Percentiles rank a stretch among this genome's conserved stretches.
These are phyloP conservation scores for Muntiacus muntjak DNA, from an alignment of 2,113 vertebrate species.

Conservation along the genomic window DNA sequence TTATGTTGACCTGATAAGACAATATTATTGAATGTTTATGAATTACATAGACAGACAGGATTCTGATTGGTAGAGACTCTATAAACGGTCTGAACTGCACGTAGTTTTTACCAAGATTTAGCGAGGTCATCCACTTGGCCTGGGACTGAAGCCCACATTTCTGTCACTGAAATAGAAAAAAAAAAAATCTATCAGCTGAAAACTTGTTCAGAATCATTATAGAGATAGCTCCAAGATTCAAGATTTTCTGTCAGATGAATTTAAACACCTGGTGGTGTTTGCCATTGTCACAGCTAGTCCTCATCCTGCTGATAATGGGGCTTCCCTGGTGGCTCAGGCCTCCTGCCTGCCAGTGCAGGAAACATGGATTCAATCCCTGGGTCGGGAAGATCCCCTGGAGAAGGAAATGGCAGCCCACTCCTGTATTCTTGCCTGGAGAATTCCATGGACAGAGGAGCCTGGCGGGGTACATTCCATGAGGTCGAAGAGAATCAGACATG, in stretches of 20 bases:
- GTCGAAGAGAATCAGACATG: background rate
- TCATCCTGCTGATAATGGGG: background rate
- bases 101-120: background rate
- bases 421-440: background rate
- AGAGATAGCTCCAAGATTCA: background rate
- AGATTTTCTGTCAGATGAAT: background rate
- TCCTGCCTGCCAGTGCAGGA: background rate
- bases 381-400: background rate
- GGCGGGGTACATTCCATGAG: background rate
- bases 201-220: background rate
- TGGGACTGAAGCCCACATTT: background rate
- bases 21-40: background rate
- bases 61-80: background rate
- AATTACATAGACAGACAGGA: background rate
- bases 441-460: background rate
- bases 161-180: background rate
- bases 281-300: background rate
- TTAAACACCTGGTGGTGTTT: background rate
- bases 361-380: background rate
- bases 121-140: background rate
- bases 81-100: background rate
- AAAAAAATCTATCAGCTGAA: background rate
- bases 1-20: background rate
- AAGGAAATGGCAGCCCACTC: background rate
- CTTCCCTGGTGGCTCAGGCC: background rate